phyloP scores from a whole-genome alignment of 2,113 vertebrate species.

The Elephantulus edwardii region DNA sequence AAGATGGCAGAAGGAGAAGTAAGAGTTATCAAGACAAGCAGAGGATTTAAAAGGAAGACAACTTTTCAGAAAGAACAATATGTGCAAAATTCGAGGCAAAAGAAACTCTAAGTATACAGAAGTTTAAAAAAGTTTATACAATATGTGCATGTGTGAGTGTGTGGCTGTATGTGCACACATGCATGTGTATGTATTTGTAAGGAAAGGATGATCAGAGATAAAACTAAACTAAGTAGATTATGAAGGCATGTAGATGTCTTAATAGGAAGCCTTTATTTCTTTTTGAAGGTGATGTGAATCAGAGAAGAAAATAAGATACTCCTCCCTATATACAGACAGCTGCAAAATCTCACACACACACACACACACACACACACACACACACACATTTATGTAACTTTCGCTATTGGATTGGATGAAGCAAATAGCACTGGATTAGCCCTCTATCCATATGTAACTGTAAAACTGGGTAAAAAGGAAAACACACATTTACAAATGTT shows the following conservation, averaged over 20 bases:
- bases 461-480: background rate
- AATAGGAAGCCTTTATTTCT: slow-evolving; percentile 19
- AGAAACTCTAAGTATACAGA: background rate
- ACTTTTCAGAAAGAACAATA: background rate
- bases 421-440: background rate
- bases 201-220: background rate
- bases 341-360: background rate
- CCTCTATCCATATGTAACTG: background rate
- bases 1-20: slow-evolving; percentile 12
- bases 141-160: background rate
- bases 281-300: background rate
- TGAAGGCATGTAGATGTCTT: background rate
- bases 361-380: too few relatives aligned
- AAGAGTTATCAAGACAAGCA: background rate
- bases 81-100: background rate
- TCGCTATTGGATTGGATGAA: background rate
- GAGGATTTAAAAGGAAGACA: background rate
- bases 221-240: background rate
- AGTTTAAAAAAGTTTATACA: background rate
- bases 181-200: background rate
- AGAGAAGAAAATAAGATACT: slow-evolving; percentile 9
- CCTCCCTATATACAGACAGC: background rate
- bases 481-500: background rate
- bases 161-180: background rate
- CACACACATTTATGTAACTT: too few relatives aligned